phyloP scores from a whole-genome alignment of 2,888 invertebrate species.

The Elegia similella region DNA sequence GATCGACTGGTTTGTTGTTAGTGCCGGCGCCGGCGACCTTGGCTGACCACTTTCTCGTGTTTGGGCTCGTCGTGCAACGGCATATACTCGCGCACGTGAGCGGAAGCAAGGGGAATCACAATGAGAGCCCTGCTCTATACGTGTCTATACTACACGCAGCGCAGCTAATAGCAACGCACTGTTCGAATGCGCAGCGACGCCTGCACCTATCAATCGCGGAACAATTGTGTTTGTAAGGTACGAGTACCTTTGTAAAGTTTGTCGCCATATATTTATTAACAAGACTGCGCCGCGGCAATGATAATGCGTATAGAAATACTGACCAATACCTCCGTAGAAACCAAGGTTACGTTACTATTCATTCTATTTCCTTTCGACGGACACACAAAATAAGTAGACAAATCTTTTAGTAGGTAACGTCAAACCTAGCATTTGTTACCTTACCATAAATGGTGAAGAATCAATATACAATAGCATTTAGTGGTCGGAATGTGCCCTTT shows the following conservation, averaged over 20 bases:
- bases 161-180: neutral
- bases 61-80: neutral
- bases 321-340: too few species aligned
- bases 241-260: constrained; percentile 4
- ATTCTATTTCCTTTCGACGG: too few species aligned
- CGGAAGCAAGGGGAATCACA: constrained; percentile 89
- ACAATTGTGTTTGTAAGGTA: constrained; percentile 15
- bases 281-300: too few species aligned
- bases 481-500: too few species aligned
- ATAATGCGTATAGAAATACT: too few species aligned
- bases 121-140: neutral
- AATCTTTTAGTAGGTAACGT: too few species aligned
- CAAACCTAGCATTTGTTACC: too few species aligned
- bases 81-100: constrained; percentile 84
- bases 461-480: too few species aligned
- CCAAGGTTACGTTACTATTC: too few species aligned
- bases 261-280: neutral
- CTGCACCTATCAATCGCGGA: neutral
- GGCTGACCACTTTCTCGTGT: constrained; percentile 1
- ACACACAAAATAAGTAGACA: too few species aligned
- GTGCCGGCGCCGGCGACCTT: neutral
- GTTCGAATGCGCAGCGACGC: neutral
- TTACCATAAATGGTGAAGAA: too few species aligned
- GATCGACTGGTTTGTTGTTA: neutral
- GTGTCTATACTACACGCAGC: too few species aligned